These are phyloP conservation scores for Sinocyclocheilus grahami DNA, from an alignment of 2,113 vertebrate genomes.

Conservation along the genomic window DNA sequence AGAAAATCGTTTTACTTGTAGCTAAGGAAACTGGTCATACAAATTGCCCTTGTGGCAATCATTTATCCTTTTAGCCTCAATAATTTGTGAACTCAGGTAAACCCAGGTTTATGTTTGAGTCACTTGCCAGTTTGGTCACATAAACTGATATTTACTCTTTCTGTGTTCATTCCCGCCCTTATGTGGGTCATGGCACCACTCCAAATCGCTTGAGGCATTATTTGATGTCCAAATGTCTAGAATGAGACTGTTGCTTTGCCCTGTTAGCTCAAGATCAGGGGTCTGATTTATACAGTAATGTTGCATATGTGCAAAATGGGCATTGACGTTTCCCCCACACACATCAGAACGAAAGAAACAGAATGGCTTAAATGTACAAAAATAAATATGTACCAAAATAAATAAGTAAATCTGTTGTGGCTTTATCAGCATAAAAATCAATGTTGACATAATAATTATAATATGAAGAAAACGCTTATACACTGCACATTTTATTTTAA, in stretches of 20 bases:
- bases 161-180: background rate
- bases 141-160: slow-evolving; percentile 2
- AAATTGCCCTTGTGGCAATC: background rate
- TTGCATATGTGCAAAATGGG: slow-evolving; percentile 1
- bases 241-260: background rate
- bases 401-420: no score
- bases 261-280: background rate
- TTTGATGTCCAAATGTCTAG: background rate
- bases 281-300: background rate
- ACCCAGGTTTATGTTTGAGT: background rate
- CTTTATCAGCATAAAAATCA: no score
- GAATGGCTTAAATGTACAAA: no score
- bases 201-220: background rate
- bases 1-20: background rate
- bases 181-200: slow-evolving; percentile 7
- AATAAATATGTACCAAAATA: no score
- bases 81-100: background rate
- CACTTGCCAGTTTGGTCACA: background rate
- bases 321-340: no score
- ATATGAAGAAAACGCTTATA: no score
- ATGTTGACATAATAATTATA: no score
- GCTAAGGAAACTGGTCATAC: background rate
- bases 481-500: no score
- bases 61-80: background rate
- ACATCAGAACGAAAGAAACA: no score